Evolutionary conservation across 2,888 invertebrate species (phyloP).

Genomic region (Rhamnusium bicolor): DNA sequence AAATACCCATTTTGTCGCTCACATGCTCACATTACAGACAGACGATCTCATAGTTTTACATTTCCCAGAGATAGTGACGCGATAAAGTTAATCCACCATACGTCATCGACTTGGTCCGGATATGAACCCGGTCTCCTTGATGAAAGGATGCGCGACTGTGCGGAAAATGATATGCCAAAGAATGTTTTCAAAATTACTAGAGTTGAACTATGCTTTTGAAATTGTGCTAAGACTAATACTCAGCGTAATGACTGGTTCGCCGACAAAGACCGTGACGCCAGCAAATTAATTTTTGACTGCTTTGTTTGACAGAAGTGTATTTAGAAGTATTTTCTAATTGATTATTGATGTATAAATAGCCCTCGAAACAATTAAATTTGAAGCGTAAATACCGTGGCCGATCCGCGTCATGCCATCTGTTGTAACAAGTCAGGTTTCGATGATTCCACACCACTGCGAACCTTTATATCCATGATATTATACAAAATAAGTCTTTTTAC

Average conservation of each 20-base stretch:
- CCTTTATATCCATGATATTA: constrained; percentile 6
- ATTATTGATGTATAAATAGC: constrained; percentile 22
- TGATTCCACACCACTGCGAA: constrained; percentile 8
- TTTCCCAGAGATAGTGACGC: too few species aligned
- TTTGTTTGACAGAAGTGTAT: not conserved
- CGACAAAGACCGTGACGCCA: not conserved
- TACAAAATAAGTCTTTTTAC: constrained; percentile 21
- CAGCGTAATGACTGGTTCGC: not conserved
- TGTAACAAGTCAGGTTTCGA: constrained; percentile 23
- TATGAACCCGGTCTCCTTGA: too few species aligned
- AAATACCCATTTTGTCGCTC: too few species aligned
- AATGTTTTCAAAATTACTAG: too few species aligned
- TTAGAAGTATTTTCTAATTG: constrained; percentile 5
- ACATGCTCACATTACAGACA: too few species aligned
- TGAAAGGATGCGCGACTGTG: too few species aligned
- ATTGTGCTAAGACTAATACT: not conserved
- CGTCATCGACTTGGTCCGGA: too few species aligned
- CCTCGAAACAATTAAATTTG: constrained; percentile 22
- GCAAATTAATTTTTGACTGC: not conserved
- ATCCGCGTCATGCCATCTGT: constrained; percentile 24
- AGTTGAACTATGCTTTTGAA: too few species aligned
- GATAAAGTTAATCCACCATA: too few species aligned
- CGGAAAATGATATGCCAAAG: too few species aligned
- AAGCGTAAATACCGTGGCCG: constrained; percentile 17
- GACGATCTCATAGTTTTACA: too few species aligned